Evolutionary conservation across 2,888 invertebrate species (phyloP).

Genomic region (Limnephilus auricula): DNA sequence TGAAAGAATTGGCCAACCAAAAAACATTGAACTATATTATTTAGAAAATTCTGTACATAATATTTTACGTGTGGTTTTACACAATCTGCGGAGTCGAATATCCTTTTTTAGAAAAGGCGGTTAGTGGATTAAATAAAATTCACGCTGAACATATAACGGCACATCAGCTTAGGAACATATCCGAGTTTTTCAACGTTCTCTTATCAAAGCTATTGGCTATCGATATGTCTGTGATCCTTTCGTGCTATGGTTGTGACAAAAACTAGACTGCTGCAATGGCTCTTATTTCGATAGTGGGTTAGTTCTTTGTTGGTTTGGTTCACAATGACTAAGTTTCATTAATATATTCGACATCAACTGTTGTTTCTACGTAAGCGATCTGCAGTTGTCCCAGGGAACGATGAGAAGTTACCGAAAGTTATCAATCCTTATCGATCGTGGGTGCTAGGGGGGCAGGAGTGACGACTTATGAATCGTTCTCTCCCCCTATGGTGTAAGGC

Average conservation of each 20-base stretch:
- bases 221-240: no score
- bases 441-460: no score
- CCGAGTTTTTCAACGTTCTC: not conserved
- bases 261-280: not conserved
- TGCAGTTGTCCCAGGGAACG: no score
- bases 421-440: no score
- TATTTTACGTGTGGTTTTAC: not conserved
- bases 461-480: no score
- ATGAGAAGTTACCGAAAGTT: no score
- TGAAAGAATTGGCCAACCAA: not conserved
- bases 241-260: not conserved
- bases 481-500: no score
- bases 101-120: not conserved
- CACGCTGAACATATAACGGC: not conserved
- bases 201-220: not conserved
- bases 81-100: not conserved
- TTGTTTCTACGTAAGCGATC: no score
- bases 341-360: no score
- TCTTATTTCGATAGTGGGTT: not conserved
- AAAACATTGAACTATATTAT: not conserved
- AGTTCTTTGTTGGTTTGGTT: not conserved
- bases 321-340: no score
- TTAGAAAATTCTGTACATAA: not conserved
- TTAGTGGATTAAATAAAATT: not conserved
- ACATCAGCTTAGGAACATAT: not conserved